Conservation (phyloP, 2,888 invertebrate species). For the Phania funesta region DNA sequence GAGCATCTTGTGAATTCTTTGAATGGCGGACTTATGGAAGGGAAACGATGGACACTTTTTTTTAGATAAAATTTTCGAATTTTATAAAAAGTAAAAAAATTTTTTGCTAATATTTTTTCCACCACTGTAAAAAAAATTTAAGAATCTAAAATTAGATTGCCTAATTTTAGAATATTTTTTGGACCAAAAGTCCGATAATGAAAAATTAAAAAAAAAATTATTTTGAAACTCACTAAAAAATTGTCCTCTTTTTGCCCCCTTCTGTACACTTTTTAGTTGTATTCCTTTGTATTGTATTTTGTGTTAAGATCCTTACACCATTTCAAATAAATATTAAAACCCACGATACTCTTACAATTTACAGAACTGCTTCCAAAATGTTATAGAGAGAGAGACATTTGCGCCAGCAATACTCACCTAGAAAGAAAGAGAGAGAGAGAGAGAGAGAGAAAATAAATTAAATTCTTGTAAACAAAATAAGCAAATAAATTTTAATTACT, state of each 20-base stretch:
- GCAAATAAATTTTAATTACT: background rate
- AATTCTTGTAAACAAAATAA: background rate
- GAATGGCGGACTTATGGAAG: too few species aligned
- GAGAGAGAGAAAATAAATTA: background rate
- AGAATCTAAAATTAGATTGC: too few species aligned
- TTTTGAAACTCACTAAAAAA: too few species aligned
- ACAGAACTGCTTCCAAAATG: conserved; percentile 37
- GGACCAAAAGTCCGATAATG: too few species aligned
- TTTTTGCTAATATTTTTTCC: too few species aligned
- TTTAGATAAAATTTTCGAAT: too few species aligned
- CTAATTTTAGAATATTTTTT: too few species aligned
- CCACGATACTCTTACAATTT: conserved; percentile 28
- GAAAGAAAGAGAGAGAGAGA: conserved; percentile 34
- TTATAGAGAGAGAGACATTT: background rate
- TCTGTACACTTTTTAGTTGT: background rate
- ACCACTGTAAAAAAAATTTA: too few species aligned
- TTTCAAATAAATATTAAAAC: background rate
- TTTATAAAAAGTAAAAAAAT: too few species aligned
- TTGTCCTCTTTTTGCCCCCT: background rate
- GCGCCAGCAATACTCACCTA: conserved; percentile 52
- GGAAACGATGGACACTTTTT: too few species aligned
- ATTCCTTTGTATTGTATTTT: background rate
- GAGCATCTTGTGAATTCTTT: too few species aligned
- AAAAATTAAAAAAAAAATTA: too few species aligned
- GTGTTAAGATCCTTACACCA: background rate